Conservation (phyloP, 2,797 vertebrate species). For the Tapera naevia region DNA sequence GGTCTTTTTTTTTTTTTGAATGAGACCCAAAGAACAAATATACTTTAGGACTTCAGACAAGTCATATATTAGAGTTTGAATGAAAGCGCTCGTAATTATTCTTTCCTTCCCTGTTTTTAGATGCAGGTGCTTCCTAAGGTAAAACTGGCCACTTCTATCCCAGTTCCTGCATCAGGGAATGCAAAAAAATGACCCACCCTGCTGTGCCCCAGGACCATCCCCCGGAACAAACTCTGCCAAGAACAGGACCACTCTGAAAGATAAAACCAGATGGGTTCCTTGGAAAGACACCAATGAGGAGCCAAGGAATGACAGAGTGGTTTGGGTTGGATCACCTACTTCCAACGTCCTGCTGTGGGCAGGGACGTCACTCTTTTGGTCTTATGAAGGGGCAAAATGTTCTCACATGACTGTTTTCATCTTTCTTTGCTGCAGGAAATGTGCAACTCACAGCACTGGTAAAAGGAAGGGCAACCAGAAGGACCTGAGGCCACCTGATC, state of each 20-base stretch:
- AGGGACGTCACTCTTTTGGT: not conserved
- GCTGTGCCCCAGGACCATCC: not conserved
- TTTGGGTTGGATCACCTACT: too few relatives aligned
- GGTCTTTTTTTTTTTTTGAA: not conserved
- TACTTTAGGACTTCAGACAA: not conserved
- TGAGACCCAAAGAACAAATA: not conserved
- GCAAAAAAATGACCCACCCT: too few relatives aligned
- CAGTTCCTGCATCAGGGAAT: not conserved
- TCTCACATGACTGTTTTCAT: not conserved
- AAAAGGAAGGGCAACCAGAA: conserved; percentile 95
- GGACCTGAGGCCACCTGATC: conserved; percentile 91
- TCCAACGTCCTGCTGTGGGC: too few relatives aligned
- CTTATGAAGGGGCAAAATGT: not conserved
- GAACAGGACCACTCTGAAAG: not conserved
- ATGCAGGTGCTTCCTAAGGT: not conserved
- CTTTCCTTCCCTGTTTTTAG: not conserved
- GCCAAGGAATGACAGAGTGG: too few relatives aligned
- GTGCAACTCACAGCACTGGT: conserved; percentile 87
- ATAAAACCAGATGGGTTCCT: not conserved
- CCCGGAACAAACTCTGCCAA: not conserved
- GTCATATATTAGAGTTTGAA: not conserved
- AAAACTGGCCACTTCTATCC: not conserved
- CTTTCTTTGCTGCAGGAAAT: conserved; percentile 78
- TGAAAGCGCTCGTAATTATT: not conserved
- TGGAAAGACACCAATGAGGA: not conserved